Evolutionary conservation across 2,888 invertebrate species (phyloP).

Genomic region (Gasteruption jaculator): DNA sequence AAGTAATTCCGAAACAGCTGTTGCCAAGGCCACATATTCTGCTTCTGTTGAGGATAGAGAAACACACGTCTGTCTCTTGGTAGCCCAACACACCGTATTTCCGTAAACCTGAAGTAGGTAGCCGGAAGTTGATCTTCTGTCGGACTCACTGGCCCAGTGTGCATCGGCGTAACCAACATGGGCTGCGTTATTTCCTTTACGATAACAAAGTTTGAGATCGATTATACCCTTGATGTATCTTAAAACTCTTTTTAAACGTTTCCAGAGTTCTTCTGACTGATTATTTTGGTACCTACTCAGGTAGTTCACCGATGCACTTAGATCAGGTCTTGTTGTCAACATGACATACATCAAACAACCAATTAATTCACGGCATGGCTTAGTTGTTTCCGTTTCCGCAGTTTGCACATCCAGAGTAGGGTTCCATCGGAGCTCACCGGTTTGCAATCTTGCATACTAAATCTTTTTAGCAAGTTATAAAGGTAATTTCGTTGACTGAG

Average conservation of each 20-base stretch:
- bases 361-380: conserved; percentile 19
- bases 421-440: conserved; percentile 11
- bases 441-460: conserved; percentile 32
- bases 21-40: conserved; percentile 36
- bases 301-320: conserved; percentile 17
- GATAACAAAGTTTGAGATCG: not conserved
- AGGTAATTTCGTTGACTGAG: conserved; percentile 29
- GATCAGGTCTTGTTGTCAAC: conserved; percentile 17
- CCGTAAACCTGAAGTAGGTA: conserved; percentile 30
- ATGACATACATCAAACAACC: conserved; percentile 20
- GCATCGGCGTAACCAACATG: not conserved
- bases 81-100: conserved; percentile 32
- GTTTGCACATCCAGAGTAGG: conserved; percentile 14
- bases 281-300: conserved; percentile 20
- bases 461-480: conserved; percentile 26
- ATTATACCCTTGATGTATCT: conserved; percentile 22
- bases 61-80: conserved; percentile 34
- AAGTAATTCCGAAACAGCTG: conserved; percentile 29
- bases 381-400: conserved; percentile 11
- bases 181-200: not conserved
- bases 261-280: conserved; percentile 20
- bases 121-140: conserved; percentile 36
- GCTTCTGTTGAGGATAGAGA: conserved; percentile 39
- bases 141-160: not conserved
- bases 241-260: conserved; percentile 24